A percentile compares a stretch with the other conserved stretches of the same genome.
Conservation (phyloP, 1,140 invertebrate species). For the Armadillidium nasatum region DNA sequence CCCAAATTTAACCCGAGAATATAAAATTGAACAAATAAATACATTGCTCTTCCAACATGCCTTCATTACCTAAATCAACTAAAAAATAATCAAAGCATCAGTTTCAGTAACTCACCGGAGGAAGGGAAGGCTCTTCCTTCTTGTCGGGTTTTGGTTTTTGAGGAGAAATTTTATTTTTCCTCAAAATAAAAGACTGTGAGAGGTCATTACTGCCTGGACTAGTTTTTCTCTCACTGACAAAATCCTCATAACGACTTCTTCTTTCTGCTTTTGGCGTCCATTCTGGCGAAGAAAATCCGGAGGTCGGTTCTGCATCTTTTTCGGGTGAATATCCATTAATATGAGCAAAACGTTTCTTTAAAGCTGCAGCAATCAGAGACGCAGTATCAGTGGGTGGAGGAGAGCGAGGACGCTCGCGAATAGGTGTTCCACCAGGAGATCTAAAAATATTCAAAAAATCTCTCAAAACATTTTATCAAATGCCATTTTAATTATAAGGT, state of each 20-base stretch:
- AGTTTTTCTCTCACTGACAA: constrained; percentile 2
- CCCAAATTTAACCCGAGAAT: too few species aligned
- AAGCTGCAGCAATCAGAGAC: constrained; percentile 36
- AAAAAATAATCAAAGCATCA: too few species aligned
- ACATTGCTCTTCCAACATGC: too few species aligned
- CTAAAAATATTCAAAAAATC: not conserved
- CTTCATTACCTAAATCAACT: too few species aligned
- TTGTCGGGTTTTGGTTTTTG: constrained; percentile 25
- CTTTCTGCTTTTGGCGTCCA: constrained; percentile 23
- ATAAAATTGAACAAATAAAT: too few species aligned
- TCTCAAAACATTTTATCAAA: not conserved
- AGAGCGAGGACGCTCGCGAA: constrained; percentile 29
- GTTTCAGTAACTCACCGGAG: constrained; percentile 26
- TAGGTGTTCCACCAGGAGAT: constrained; percentile 39
- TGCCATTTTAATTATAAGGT: too few species aligned
- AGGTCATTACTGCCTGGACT: not conserved
- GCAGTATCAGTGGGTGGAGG: constrained; percentile 29
- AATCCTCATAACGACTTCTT: not conserved
- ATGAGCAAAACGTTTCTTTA: constrained; percentile 39
- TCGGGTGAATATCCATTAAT: constrained; percentile 33
- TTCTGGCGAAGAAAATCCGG: constrained; percentile 36
- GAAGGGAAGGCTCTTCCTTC: constrained; percentile 26
- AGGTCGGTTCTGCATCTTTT: constrained; percentile 28
- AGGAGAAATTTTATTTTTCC: constrained; percentile 18
- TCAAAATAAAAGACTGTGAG: constrained; percentile 23